Evolutionary conservation across 1,140 invertebrate genomes (phyloP).

Genomic region (Cephus cinctus): DNA sequence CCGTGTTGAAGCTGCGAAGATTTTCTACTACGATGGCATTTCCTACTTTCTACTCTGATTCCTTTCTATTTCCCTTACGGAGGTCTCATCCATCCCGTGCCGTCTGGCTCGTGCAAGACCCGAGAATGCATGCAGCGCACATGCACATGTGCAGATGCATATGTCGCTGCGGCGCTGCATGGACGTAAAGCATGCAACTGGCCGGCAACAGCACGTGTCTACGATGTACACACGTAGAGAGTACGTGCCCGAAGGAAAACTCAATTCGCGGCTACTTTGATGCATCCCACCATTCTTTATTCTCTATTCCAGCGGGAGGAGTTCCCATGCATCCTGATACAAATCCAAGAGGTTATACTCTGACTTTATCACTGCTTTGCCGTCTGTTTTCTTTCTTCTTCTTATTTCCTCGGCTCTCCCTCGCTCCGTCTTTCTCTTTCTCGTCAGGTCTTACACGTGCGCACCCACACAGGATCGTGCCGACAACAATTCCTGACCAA

Average conservation of each 20-base stretch:
- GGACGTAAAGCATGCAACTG: slow-evolving; percentile 2
- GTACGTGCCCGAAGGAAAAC: slow-evolving; percentile 30
- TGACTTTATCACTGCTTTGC: no score
- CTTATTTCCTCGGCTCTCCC: slow-evolving; percentile 5
- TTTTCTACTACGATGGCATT: no score
- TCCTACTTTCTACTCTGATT: no score
- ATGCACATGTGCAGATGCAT: not conserved
- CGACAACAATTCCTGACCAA: slow-evolving; percentile 51
- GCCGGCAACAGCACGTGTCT: slow-evolving; percentile 14
- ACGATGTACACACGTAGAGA: no score
- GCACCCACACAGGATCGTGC: slow-evolving; percentile 20
- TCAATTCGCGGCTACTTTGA: slow-evolving; percentile 42
- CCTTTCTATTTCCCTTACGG: no score
- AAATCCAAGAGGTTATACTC: slow-evolving; percentile 26
- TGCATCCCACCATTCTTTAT: no score
- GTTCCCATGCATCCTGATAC: slow-evolving; percentile 28
- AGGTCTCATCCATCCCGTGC: no score
- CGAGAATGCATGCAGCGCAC: not conserved
- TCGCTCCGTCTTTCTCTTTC: not conserved
- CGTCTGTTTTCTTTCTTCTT: slow-evolving; percentile 16
- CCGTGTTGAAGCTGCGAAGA: no score
- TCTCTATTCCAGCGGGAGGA: slow-evolving; percentile 22
- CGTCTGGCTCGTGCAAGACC: no score
- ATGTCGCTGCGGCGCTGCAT: not conserved
- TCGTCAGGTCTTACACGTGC: not conserved